Conservation (phyloP, 1,140 invertebrate species). For the Drosophila micromelanica region DNA sequence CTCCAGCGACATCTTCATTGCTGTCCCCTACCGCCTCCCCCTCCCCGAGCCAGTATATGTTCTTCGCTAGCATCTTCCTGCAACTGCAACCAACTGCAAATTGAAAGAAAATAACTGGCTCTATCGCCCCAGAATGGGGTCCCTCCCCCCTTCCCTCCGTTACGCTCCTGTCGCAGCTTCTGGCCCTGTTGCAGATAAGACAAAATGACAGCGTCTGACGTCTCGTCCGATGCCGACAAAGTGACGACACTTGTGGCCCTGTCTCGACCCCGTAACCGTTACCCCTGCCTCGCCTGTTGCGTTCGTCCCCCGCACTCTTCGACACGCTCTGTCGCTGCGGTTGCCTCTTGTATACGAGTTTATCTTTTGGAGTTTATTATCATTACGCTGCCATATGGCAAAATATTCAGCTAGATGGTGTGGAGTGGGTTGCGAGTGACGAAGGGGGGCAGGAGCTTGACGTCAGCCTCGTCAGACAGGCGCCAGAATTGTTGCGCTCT, state of each 20-base stretch:
- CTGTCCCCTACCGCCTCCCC: not conserved
- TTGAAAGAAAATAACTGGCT: conserved; percentile 78
- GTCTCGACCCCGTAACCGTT: conserved; percentile 1
- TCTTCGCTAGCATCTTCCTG: conserved; percentile 6
- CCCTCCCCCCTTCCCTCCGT: too few relatives aligned
- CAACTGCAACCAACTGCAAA: conserved; percentile 40
- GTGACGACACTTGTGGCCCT: conserved; percentile 66
- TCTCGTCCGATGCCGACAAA: conserved; percentile 42
- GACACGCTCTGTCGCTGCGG: not conserved
- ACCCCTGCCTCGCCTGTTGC: conserved; percentile 48
- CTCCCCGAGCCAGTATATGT: not conserved
- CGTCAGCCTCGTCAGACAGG: conserved; percentile 60
- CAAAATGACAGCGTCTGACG: conserved; percentile 60
- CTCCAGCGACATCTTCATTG: not conserved
- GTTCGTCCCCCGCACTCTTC: conserved; percentile 2
- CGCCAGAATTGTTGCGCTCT: conserved; percentile 65
- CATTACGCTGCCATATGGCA: conserved; percentile 81
- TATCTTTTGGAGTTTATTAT: conserved; percentile 83
- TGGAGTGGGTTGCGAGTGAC: not conserved
- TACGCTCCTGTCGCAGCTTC: conserved; percentile 25
- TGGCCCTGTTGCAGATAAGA: conserved; percentile 54
- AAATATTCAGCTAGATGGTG: conserved; percentile 64
- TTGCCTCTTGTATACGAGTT: conserved; percentile 45
- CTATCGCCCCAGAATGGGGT: conserved; percentile 25
- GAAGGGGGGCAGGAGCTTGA: conserved; percentile 44